A percentile compares a stretch with the other conserved stretches of the same genome.
These are phyloP conservation scores for Semaprochilodus insignis DNA, from an alignment of 2,797 vertebrate species.

Conservation along the genomic window DNA sequence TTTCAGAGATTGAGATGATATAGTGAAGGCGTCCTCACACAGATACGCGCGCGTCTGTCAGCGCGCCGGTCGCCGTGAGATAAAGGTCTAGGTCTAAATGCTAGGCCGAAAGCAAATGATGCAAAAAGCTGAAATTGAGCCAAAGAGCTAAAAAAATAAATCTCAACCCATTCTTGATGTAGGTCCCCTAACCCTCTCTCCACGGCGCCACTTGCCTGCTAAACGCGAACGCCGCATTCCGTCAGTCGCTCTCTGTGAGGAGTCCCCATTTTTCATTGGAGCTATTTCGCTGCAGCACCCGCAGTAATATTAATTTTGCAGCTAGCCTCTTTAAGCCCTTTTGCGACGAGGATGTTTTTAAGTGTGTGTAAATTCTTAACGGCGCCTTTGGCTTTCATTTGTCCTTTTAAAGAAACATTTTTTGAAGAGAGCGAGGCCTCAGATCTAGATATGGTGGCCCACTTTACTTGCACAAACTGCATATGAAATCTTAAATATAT, in stretches of 20 bases:
- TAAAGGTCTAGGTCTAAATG: constrained; percentile 76
- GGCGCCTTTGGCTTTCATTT: constrained; percentile 78
- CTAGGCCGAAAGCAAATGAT: constrained; percentile 80
- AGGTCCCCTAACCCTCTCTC: constrained; percentile 18
- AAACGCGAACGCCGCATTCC: constrained; percentile 75
- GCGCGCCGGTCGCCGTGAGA: constrained; percentile 58
- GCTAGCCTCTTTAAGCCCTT: constrained; percentile 78
- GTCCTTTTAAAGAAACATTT: constrained; percentile 56
- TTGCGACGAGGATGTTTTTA: constrained; percentile 81
- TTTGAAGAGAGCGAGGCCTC: constrained; percentile 65
- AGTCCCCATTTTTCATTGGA: constrained; percentile 67
- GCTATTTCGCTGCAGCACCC: constrained; percentile 75
- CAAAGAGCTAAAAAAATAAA: constrained; percentile 47
- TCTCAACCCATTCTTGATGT: constrained; percentile 11
- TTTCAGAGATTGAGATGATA: constrained; percentile 41
- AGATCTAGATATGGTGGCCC: constrained; percentile 67
- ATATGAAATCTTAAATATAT: constrained; percentile 77
- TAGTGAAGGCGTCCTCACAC: constrained; percentile 38
- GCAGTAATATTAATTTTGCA: constrained; percentile 82
- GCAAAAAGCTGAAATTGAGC: constrained; percentile 83
- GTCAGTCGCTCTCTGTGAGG: constrained; percentile 74
- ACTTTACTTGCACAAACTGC: constrained; percentile 79
- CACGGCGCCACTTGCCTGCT: constrained; percentile 69
- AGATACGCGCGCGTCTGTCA: constrained; percentile 35
- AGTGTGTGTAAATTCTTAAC: constrained; percentile 80